A percentile compares a stretch with the other conserved stretches of the same genome.
phyloP scores from a whole-genome alignment of 2,797 vertebrate species.

The Tangara arthus region DNA sequence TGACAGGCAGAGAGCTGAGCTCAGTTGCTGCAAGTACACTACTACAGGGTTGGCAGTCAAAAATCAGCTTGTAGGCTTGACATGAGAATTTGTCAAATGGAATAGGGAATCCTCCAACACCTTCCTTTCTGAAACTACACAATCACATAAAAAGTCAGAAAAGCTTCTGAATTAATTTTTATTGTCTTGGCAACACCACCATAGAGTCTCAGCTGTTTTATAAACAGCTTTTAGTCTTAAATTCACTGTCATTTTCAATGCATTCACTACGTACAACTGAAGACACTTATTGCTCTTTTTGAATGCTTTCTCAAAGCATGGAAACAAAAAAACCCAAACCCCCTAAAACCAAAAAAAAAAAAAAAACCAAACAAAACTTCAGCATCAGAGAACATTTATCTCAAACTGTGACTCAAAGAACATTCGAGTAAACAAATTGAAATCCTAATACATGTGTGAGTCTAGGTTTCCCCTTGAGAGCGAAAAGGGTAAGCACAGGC shows the following conservation, averaged over 20 bases:
- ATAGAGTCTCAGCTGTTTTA: background rate
- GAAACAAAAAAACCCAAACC: background rate
- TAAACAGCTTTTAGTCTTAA: background rate
- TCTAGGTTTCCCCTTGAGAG: background rate
- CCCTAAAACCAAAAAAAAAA: background rate
- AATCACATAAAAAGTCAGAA: background rate
- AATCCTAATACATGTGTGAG: background rate
- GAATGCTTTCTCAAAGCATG: background rate
- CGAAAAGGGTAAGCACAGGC: background rate
- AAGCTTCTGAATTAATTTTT: background rate
- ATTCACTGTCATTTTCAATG: background rate
- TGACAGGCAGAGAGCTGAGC: background rate
- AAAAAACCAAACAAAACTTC: background rate
- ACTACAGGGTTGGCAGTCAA: background rate
- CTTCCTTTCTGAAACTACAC: background rate
- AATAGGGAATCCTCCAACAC: background rate
- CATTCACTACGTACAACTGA: background rate
- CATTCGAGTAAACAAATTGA: background rate
- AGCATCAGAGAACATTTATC: background rate
- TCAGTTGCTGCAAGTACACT: background rate
- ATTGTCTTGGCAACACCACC: background rate
- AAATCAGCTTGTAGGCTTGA: background rate
- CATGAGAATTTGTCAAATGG: background rate
- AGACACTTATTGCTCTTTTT: background rate
- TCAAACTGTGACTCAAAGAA: background rate